Evolutionary conservation across 1,140 invertebrate genomes (phyloP), one percentile per base, ranked within the genome.

Genomic region (Maniola jurtina): DNA sequence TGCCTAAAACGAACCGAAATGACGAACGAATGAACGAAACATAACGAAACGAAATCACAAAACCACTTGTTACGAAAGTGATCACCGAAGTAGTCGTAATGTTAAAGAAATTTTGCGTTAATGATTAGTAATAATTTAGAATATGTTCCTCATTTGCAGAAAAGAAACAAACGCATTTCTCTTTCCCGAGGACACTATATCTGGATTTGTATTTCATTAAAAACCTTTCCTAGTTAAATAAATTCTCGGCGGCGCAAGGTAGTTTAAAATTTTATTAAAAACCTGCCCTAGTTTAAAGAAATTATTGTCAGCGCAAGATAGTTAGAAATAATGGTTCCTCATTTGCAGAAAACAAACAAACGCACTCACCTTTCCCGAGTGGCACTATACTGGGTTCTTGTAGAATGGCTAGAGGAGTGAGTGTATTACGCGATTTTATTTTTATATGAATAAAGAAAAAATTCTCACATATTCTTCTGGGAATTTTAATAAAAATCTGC

Each of bases 361-460:
- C 57, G 50, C 58, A 25, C 61, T 85, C 86, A 95, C 95, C 95
- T 94, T 95, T 95, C 77, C 95, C 95, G 63, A n/a, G n/a, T n/a
- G n/a, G n/a, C n/a, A n/a, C n/a, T n/a, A n/a, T n/a, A n/a, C n/a
- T n/a, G n/a, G n/a, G n/a, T n/a, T n/a, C n/a, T n/a, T n/a, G n/a
- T n/a, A n/a, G n/a, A n/a, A n/a, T n/a, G n/a, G n/a, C n/a, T n/a
- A n/a, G n/a, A n/a, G n/a, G n/a, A n/a, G n/a, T n/a, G n/a, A n/a
- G n/a, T n/a, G n/a, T n/a, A n/a, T n/a, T n/a, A n/a, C n/a, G n/a
- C n/a, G n/a, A n/a, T n/a, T n/a, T n/a, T n/a, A n/a, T n/a, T n/a
- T n/a, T n/a, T n/a, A n/a, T n/a, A n/a, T n/a, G n/a, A n/a, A n/a
- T n/a, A n/a, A n/a, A n/a, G n/a, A n/a, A n/a, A n/a, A n/a, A n/a